Evolutionary conservation across 2,797 vertebrate genomes (phyloP).

Genomic region (Aldrovandia affinis): DNA sequence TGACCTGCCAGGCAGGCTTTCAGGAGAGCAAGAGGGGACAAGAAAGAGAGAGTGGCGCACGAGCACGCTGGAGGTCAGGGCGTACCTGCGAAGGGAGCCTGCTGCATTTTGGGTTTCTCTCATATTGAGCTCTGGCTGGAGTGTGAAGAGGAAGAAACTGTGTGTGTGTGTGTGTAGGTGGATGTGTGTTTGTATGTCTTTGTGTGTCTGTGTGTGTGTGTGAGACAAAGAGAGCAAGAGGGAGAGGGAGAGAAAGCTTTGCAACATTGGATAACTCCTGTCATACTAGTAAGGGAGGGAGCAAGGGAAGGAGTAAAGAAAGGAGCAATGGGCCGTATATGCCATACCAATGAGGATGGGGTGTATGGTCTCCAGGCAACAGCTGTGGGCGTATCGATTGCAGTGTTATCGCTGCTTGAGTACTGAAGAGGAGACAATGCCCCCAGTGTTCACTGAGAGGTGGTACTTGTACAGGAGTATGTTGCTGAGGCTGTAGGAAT

Average conservation of each 20-base stretch:
- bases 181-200: constrained; percentile 38
- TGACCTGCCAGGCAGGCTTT: constrained; percentile 21
- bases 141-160: neutral
- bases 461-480: neutral
- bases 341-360: too few relatives aligned
- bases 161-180: too few relatives aligned
- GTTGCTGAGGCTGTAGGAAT: neutral
- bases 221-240: constrained; percentile 8
- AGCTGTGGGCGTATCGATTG: neutral
- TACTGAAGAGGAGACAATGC: neutral
- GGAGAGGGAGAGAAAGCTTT: too few relatives aligned
- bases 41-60: too few relatives aligned
- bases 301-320: too few relatives aligned
- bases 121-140: neutral
- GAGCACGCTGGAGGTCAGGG: too few relatives aligned
- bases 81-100: too few relatives aligned
- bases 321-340: too few relatives aligned
- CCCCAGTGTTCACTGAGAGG: neutral
- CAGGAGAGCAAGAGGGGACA: constrained; percentile 5
- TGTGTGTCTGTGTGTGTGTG: constrained; percentile 45
- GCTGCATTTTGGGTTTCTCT: too few relatives aligned
- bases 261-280: too few relatives aligned
- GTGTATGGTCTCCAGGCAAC: too few relatives aligned
- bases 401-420: neutral
- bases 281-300: too few relatives aligned